Evolutionary conservation across 1,140 invertebrate genomes (phyloP), one percentile per base, ranked within the genome.

Genomic region (Drosophila sproati): DNA sequence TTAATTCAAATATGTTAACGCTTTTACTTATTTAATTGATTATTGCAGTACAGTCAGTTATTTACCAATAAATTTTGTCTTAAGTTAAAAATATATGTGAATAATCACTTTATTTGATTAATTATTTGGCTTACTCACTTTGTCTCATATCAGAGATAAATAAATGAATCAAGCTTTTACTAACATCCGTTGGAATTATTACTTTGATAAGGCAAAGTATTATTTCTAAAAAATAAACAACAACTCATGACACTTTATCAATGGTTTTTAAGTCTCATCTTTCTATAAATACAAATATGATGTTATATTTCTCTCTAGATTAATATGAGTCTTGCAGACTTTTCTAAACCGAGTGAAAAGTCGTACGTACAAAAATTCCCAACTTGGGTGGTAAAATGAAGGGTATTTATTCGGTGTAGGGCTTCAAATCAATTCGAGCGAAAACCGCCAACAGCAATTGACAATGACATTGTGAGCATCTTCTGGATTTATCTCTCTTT

Each of bases 381-480:
- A 0, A 32, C 7, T 61, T 2, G 20, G 20, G 20, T 20, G 20
- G 20, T 37, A 48, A 7, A 12, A 5, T 32, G 10, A 56, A 76
- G 74, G 66, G 64, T 66, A 39, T 57, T 61, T 20, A 29, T 71
- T 55, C 52, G 34, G 54, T 61, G 39, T 85, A 87, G 82, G 82
- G 82, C 82, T 86, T 87, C 79, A 62, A 63, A 20, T 63, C 43
- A 37, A 43, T 43, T 43, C 10, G 43, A 50, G 35, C 34, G 41
- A 45, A 62, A 73, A 66, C 73, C 66, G 52, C 52, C 67, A 77
- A 70, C 63, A 77, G 55, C 71, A 87, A 82, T 83, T 88, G 83
- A 68, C 83, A 88, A 62, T 87, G 83, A 88, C 83, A 87, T 77
- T 88, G 83, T 54, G 41, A 72, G 43, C 72, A 71, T 73, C 41